Base-by-base conservation (phyloP, 2,888 invertebrate genomes). In the Eremobia ochroleuca region DNA sequence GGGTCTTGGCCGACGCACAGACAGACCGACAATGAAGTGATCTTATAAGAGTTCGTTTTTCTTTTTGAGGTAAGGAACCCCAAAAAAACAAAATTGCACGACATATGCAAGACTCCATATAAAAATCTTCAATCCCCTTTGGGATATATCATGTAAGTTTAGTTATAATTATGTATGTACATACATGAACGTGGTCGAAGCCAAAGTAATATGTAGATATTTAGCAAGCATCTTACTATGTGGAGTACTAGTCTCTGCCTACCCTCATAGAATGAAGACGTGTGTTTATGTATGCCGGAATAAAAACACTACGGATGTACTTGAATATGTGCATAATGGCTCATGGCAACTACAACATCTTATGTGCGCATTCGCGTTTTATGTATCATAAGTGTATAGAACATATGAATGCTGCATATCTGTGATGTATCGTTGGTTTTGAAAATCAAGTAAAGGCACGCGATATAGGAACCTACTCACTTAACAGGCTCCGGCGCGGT, bases 321-420 rank as follows among this genome's bases (percentile, higher is more conserved):
- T 31, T 59, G 13, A 58, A 28, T 37, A 71, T 25, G 46, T 31
- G 25, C 49, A 46, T n/a, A 61, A 61, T 62, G 40, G 40, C 61
- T 73, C 21, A 43, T 37, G 13, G 37, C 65, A 49, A 75, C 37
- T 73, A 31, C n/a, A 67, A 55, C n/a, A 68, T 55, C 18, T 15
- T 25, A 43, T 1, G 25, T 71, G 58, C 40, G 25, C 40, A 31
- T 43, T 15, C 40, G 13, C 40, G n/a, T 59, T 15, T 15, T 18
- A 59, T 31, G 15, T 21, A 34, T 37, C 21, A 21, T 21, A 43
- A 5, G 9, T 73, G 15, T 37, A 18, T 25, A 18, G 11, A 59
- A 25, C 25, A 28, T 31, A 59, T 28, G 18, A 6, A 68, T 68
- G 34, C 15, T 58, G 15, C 31, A 46, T 9, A 73, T 18, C 25